Conservation (phyloP, 2,113 vertebrate species). For the Atlantisia rogersi region DNA sequence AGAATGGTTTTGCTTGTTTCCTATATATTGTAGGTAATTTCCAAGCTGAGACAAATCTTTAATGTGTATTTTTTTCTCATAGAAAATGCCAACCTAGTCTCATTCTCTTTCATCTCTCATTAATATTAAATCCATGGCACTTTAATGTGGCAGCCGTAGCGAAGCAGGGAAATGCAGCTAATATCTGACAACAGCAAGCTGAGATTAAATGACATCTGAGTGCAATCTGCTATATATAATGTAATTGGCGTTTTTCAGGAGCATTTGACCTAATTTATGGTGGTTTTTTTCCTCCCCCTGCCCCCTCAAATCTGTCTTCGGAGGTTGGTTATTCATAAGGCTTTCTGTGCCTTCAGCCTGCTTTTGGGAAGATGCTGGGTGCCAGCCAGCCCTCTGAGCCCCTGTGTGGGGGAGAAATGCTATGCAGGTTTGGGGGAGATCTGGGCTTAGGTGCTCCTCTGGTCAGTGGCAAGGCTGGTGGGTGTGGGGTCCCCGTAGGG, state of each 20-base stretch:
- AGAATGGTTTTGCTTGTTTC: neutral
- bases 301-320: neutral
- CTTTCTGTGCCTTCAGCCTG: neutral
- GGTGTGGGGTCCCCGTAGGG: rapidly evolving
- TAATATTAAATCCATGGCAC: constrained; percentile 33
- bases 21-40: neutral
- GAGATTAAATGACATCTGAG: constrained; percentile 14
- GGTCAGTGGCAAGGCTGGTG: neutral
- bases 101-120: constrained; percentile 52
- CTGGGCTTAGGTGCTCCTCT: neutral
- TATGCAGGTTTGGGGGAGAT: rapidly evolving
- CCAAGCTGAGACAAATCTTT: neutral
- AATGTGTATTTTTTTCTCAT: constrained; percentile 1
- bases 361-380: neutral
- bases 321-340: neutral
- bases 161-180: constrained; percentile 25
- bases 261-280: constrained; percentile 29
- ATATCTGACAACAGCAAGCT: constrained; percentile 28
- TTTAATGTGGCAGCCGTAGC: neutral
- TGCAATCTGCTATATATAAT: constrained; percentile 22
- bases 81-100: neutral
- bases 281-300: neutral
- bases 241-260: constrained; percentile 35
- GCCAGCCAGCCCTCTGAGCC: neutral
- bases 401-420: too few species aligned